Percentiles rank a stretch among this genome's conserved stretches.
phyloP scores from a whole-genome alignment of 2,888 invertebrate genomes.

The Plusia festucae region DNA sequence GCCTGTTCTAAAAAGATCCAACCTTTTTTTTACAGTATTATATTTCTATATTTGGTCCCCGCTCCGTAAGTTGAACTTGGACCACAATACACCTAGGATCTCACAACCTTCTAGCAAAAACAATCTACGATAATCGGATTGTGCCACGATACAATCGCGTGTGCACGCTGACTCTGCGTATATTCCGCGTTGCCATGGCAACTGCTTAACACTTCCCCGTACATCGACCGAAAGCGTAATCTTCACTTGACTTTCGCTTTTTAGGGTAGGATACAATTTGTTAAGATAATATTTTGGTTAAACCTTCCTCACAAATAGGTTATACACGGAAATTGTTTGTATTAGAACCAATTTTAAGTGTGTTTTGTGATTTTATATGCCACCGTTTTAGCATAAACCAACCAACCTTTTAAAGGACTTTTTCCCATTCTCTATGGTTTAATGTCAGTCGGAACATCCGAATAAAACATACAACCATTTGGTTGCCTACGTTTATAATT shows the following conservation, averaged over 20 bases:
- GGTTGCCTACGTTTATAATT: too few relatives aligned
- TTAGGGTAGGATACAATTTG: constrained; percentile 42
- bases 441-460: too few relatives aligned
- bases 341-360: too few relatives aligned
- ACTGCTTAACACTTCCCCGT: constrained; percentile 39
- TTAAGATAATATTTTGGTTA: constrained; percentile 24
- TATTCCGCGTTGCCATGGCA: constrained; percentile 47
- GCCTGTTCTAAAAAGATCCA: too few relatives aligned
- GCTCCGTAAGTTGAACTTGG: constrained; percentile 31
- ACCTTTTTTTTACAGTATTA: too few relatives aligned
- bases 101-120: constrained; percentile 63
- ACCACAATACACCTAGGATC: constrained; percentile 36
- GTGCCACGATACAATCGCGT: constrained; percentile 61
- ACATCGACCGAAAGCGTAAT: constrained; percentile 38
- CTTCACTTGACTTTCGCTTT: constrained; percentile 49
- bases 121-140: constrained; percentile 73
- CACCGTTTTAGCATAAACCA: too few relatives aligned
- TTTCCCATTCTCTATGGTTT: too few relatives aligned
- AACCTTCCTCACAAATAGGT: constrained; percentile 25
- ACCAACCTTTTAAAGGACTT: too few relatives aligned
- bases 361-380: too few relatives aligned
- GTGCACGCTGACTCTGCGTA: constrained; percentile 49
- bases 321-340: constrained; percentile 15
- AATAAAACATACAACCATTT: too few relatives aligned
- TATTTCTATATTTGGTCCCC: too few relatives aligned